Base-by-base conservation (phyloP, 2,797 vertebrate genomes). In the Kryptopterus vitreolus region DNA sequence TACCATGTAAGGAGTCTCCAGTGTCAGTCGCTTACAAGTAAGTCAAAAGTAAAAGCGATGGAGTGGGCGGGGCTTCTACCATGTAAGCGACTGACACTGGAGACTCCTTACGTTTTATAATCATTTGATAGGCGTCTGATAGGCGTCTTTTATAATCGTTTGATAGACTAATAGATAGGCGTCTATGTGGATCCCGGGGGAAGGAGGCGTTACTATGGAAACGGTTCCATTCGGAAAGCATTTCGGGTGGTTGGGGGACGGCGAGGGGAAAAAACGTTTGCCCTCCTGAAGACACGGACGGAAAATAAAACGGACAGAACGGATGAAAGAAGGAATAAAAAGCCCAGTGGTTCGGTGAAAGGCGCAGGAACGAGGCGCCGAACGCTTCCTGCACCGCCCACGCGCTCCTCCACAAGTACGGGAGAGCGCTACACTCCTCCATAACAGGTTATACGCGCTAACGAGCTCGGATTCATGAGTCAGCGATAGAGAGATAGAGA, bases 401-500 rank as follows among this genome's bases (percentile, higher is more conserved):
- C 77, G 43, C 15, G 24, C 71, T 63, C 59, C 76, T 83, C 68
- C 61, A 55, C 65, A 73, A 33, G 65, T n/a, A 84, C 73, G 78
- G 74, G 76, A 69, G 10, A 57, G 55, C 61, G 53, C 65, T 70
- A 24, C 48, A 69, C 81, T 71, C 72, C 78, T 58, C 69, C 35
- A 8, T 72, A 76, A 80, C 81, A 78, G 38, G 48, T 38, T 72
- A 43, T 77, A 35, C 77, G 77, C 46, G 69, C 53, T 83, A 85
- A 83, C 69, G 46, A 85, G 65, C 63, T 58, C 43, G 76, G 79
- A 73, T 76, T 63, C 55, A 74, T 82, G 53, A 80, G 35, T 82
- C 50, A 58, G 68, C 4, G 3, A 31, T 16, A 48, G 53, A 75
- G 69, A 58, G 68, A 63, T n/a, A 35, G 35, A 35, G 55, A 71